Conservation (phyloP, 1,140 invertebrate genomes). For the Phocides pigmalion region DNA sequence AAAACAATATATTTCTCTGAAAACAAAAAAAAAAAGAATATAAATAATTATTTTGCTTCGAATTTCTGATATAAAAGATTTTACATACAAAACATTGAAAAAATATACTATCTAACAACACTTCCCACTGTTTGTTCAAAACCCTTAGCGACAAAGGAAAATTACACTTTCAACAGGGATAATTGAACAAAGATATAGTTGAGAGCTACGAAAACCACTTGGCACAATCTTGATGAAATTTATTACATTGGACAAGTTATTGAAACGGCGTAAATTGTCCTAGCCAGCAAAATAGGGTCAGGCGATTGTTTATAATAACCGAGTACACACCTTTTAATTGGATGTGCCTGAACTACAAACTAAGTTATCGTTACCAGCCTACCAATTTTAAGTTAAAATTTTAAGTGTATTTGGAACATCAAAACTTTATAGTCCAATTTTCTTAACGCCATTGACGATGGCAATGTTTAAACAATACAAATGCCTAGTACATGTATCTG, state of each 20-base stretch:
- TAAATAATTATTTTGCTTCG: too few species aligned
- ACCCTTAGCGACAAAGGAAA: constrained; percentile 1
- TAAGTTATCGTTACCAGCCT: neutral
- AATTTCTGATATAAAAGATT: neutral
- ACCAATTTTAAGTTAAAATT: too few species aligned
- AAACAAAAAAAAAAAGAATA: too few species aligned
- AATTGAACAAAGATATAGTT: constrained; percentile 8
- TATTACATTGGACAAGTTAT: constrained; percentile 27
- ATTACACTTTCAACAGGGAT: constrained; percentile 10
- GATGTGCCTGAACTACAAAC: neutral
- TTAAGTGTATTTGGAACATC: too few species aligned
- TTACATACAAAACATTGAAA: neutral
- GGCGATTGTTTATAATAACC: constrained; percentile 33
- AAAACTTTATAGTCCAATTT: too few species aligned
- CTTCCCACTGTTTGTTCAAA: neutral
- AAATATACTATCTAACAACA: neutral
- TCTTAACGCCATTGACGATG: too few species aligned
- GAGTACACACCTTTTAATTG: neutral
- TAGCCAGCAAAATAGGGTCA: constrained; percentile 1
- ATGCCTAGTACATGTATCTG: too few species aligned
- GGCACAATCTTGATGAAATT: constrained; percentile 23
- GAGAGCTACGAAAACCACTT: constrained; percentile 9
- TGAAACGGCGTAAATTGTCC: constrained; percentile 25
- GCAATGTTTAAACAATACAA: too few species aligned
- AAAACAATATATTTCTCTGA: too few species aligned